phyloP scores from a whole-genome alignment of 2,113 vertebrate genomes.

The Campylomormyrus numenius region DNA sequence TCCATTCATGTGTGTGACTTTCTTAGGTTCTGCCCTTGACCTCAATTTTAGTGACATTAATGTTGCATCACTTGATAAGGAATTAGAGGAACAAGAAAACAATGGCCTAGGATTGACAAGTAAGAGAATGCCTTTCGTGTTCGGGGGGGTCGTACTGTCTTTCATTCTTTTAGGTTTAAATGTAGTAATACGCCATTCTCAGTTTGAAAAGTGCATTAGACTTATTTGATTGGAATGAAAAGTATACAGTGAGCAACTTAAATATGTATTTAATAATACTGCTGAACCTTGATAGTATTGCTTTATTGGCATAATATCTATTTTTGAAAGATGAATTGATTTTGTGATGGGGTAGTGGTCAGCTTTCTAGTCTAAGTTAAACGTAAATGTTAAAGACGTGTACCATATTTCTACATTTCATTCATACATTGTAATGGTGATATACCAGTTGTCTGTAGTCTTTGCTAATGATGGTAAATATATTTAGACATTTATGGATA shows the following conservation, averaged over 20 bases:
- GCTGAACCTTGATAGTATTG: neutral
- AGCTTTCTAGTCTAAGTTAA: neutral
- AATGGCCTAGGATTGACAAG: constrained; percentile 64
- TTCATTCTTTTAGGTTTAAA: neutral
- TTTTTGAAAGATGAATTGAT: neutral
- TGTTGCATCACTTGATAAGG: constrained; percentile 71
- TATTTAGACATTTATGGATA: neutral
- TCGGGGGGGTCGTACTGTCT: neutral
- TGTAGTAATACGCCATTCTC: neutral
- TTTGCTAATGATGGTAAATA: neutral
- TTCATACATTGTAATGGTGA: neutral
- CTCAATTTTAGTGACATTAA: constrained; percentile 76
- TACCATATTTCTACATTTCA: neutral
- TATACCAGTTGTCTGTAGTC: neutral
- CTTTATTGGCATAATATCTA: neutral
- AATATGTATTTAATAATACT: neutral
- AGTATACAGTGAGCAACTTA: neutral
- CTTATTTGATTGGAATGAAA: constrained; percentile 1
- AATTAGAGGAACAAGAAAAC: constrained; percentile 71
- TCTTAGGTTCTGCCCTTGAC: constrained; percentile 69
- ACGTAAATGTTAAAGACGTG: neutral
- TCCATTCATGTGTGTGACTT: neutral
- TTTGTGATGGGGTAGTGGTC: neutral
- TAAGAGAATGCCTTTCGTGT: constrained; percentile 45
- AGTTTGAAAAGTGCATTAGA: neutral